These are phyloP conservation scores for Propithecus coquereli DNA, from an alignment of 2,113 vertebrate genomes.

Conservation along the genomic window DNA sequence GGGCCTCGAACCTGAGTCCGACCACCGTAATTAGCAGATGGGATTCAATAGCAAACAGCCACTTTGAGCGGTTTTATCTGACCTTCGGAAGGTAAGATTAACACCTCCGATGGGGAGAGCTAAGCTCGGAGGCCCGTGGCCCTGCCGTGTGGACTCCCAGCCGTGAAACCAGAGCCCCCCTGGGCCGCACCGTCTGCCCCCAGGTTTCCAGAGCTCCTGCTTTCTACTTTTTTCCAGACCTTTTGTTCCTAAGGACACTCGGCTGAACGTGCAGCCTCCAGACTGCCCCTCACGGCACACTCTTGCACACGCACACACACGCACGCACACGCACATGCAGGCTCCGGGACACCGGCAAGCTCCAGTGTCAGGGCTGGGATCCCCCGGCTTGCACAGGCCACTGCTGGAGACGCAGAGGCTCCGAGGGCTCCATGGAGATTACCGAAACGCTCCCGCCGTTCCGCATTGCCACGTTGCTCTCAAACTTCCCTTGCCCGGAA, in stretches of 20 bases:
- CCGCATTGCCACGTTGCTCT: background rate
- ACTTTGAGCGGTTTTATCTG: slow-evolving; percentile 83
- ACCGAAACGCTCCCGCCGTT: background rate
- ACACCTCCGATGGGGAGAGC: slow-evolving; percentile 84
- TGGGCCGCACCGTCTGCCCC: accelerated
- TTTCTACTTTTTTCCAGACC: background rate
- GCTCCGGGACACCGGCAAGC: background rate
- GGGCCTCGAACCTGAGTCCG: slow-evolving; percentile 69
- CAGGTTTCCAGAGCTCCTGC: background rate
- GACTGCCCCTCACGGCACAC: background rate
- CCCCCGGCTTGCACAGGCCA: background rate
- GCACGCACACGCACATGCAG: accelerated
- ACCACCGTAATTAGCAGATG: slow-evolving; percentile 74
- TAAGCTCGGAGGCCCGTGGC: background rate
- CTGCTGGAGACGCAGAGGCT: accelerated
- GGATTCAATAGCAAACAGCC: slow-evolving; percentile 65
- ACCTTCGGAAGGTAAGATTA: slow-evolving; percentile 84
- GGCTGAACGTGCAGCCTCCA: accelerated
- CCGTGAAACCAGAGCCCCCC: accelerated
- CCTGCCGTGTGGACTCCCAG: background rate
- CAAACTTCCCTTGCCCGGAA: background rate
- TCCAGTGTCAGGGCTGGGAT: accelerated
- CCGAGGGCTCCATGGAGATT: background rate
- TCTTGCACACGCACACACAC: accelerated
- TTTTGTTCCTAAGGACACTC: background rate